Percentiles rank a stretch among this genome's conserved stretches.
Conservation (phyloP, 2,797 vertebrate genomes). For the Erethizon dorsatum region DNA sequence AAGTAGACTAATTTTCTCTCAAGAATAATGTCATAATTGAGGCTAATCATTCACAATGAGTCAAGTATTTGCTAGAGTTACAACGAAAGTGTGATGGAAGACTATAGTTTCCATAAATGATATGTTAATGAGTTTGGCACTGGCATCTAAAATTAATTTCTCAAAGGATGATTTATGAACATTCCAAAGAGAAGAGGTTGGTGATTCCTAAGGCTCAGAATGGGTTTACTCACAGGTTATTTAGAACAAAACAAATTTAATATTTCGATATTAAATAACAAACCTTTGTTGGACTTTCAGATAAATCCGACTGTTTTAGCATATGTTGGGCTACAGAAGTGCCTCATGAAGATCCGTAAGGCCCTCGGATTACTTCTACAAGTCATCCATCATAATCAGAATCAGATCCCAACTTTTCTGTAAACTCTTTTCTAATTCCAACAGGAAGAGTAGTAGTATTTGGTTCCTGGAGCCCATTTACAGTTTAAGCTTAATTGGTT, state of each 20-base stretch:
- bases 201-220: not conserved
- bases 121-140: not conserved
- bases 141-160: constrained; percentile 33
- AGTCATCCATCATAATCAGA: not conserved
- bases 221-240: not conserved
- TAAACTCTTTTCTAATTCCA: not conserved
- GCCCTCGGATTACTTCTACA: not conserved
- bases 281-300: constrained; percentile 11
- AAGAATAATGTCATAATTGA: constrained; percentile 20
- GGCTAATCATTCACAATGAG: not conserved
- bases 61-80: not conserved
- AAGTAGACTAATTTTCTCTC: not conserved
- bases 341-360: not conserved
- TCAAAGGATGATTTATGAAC: not conserved
- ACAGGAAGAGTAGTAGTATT: not conserved
- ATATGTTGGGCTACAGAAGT: not conserved
- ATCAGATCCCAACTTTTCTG: not conserved
- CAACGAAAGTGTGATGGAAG: not conserved
- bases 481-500: not conserved
- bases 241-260: constrained; percentile 41
- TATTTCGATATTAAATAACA: not conserved
- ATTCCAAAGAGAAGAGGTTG: not conserved
- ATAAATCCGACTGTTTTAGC: not conserved
- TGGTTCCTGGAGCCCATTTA: constrained; percentile 12
- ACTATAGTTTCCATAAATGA: constrained; percentile 4